Evolutionary conservation across 2,113 vertebrate genomes (phyloP).

Genomic region (Verasper variegatus): DNA sequence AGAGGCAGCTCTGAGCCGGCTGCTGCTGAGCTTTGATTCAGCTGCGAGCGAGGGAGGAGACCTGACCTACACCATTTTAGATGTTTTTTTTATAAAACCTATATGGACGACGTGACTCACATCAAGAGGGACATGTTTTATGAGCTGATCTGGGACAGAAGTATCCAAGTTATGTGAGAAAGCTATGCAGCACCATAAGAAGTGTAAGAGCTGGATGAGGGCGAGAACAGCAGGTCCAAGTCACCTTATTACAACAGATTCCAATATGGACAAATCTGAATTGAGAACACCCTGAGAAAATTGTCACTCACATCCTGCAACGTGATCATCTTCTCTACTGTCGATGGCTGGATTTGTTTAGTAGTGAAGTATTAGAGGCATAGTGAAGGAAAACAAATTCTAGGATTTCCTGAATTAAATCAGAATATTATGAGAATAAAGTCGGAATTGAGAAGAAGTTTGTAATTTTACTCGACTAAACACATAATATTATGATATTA

Average conservation of each 20-base stretch:
- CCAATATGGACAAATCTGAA: neutral
- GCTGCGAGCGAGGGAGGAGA: neutral
- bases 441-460: too few relatives aligned
- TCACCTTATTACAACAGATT: neutral
- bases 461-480: too few relatives aligned
- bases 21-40: neutral
- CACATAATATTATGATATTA: too few relatives aligned
- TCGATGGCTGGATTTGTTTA: too few relatives aligned
- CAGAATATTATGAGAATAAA: too few relatives aligned
- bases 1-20: too few relatives aligned
- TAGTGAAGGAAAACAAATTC: too few relatives aligned
- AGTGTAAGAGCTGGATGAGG: neutral
- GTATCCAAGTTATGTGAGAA: neutral
- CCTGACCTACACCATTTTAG: neutral
- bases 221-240: neutral
- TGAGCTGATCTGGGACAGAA: neutral
- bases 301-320: neutral
- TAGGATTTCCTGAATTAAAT: too few relatives aligned
- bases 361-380: too few relatives aligned
- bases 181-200: neutral
- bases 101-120: neutral
- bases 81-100: neutral
- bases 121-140: neutral
- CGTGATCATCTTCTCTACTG: too few relatives aligned
- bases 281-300: neutral